Percentiles rank a stretch among this genome's conserved stretches.
phyloP scores from a whole-genome alignment of 2,113 vertebrate genomes.

The Corythoichthys haematopterus region DNA sequence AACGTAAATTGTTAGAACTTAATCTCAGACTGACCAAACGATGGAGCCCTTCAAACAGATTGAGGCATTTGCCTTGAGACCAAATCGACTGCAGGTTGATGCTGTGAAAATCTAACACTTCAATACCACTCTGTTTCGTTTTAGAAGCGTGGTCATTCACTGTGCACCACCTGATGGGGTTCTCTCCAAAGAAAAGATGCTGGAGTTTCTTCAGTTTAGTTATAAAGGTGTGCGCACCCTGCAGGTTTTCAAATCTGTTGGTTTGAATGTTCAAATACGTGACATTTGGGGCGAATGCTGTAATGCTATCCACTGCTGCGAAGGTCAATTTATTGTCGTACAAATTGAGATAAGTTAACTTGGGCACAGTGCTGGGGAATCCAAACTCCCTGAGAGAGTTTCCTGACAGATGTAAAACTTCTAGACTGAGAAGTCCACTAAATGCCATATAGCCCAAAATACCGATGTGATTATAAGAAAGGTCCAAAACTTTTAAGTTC shows the following conservation, averaged over 20 bases:
- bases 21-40: conserved; percentile 67
- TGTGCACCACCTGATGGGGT: conserved; percentile 69
- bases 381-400: conserved; percentile 73
- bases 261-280: conserved; percentile 62
- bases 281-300: conserved; percentile 16
- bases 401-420: conserved; percentile 69
- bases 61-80: conserved; percentile 69
- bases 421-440: conserved; percentile 58
- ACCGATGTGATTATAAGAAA: conserved; percentile 84
- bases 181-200: conserved; percentile 66
- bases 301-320: conserved; percentile 18
- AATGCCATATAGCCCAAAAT: conserved; percentile 68
- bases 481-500: conserved; percentile 66
- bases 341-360: conserved; percentile 55
- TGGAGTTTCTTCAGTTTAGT: conserved; percentile 54
- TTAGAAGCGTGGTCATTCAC: fast-evolving
- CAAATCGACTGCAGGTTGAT: conserved; percentile 81
- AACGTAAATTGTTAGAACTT: conserved; percentile 72
- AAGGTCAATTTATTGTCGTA: conserved; percentile 69
- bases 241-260: conserved; percentile 74
- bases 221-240: conserved; percentile 61
- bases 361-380: conserved; percentile 57
- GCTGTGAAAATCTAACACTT: conserved; percentile 73
- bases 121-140: conserved; percentile 46
- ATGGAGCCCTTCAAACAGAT: conserved; percentile 76